A percentile compares a stretch with the other conserved stretches of the same genome.
These are phyloP conservation scores for Sebastolobus alascanus DNA, from an alignment of 2,797 vertebrate species.

Conservation along the genomic window DNA sequence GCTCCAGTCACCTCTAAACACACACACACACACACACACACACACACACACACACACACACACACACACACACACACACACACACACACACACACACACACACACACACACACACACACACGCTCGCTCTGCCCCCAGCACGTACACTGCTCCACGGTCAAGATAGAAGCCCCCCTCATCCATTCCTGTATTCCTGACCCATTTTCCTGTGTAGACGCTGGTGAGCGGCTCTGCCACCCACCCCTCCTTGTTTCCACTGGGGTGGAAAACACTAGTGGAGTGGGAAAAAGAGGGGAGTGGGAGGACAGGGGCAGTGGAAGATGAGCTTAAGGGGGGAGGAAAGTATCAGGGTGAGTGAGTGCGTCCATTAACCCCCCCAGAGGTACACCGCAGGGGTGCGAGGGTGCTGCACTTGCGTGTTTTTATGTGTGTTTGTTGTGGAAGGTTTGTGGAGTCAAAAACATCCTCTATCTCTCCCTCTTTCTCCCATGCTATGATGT, in stretches of 20 bases:
- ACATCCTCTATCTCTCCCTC: slow-evolving; percentile 1
- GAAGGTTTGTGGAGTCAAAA: slow-evolving; percentile 39
- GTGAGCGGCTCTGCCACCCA: slow-evolving; percentile 48
- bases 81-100: slow-evolving; percentile 24
- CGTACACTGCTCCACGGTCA: slow-evolving; percentile 11
- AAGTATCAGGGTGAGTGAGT: slow-evolving; percentile 76
- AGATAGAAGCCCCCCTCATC: slow-evolving; percentile 27
- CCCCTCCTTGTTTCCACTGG: slow-evolving; percentile 75
- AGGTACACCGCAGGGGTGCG: slow-evolving; percentile 55
- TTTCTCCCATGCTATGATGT: slow-evolving; percentile 5
- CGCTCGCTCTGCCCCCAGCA: slow-evolving; percentile 20
- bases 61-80: slow-evolving; percentile 35
- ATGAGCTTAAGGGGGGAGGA: slow-evolving; percentile 60
- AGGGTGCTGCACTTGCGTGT: slow-evolving; percentile 52
- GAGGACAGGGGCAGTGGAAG: slow-evolving; percentile 57
- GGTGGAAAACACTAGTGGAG: slow-evolving; percentile 75
- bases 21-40: slow-evolving; percentile 28
- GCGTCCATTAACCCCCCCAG: slow-evolving; percentile 76
- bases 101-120: slow-evolving; percentile 18
- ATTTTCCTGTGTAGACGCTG: slow-evolving; percentile 66
- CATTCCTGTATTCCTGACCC: slow-evolving; percentile 70
- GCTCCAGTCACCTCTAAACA: slow-evolving; percentile 42
- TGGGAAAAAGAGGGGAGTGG: slow-evolving; percentile 60
- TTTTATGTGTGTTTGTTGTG: slow-evolving; percentile 44
- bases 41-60: slow-evolving; percentile 1